Conservation (phyloP, 2,888 invertebrate genomes). For the Bombylius major region DNA sequence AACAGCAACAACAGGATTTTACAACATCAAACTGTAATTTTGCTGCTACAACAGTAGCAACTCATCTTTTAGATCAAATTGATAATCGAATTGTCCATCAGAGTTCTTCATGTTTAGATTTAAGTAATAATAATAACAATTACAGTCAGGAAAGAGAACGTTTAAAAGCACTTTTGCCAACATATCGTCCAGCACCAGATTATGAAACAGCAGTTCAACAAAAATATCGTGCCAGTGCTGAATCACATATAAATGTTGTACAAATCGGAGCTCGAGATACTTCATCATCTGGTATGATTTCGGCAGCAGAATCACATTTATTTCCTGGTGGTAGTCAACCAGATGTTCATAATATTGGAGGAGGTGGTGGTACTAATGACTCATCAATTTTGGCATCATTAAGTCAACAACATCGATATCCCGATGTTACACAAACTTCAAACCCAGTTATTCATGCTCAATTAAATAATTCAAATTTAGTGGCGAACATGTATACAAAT, state of each 20-base stretch:
- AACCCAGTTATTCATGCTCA: conserved; percentile 27
- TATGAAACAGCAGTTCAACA: conserved; percentile 88
- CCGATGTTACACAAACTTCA: conserved; percentile 50
- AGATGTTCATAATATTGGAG: conserved; percentile 48
- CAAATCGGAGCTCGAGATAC: conserved; percentile 21
- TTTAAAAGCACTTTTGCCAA: conserved; percentile 62
- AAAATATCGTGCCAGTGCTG: conserved; percentile 56
- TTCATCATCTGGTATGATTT: conserved; percentile 17
- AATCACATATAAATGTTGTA: conserved; percentile 25
- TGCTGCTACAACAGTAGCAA: conserved; percentile 3
- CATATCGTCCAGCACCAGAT: conserved; percentile 83
- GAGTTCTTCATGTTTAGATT: conserved; percentile 34
- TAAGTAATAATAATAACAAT: conserved; percentile 31
- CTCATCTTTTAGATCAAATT: conserved; percentile 15
- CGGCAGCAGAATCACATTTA: conserved; percentile 17
- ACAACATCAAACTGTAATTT: conserved; percentile 17
- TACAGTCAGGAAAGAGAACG: conserved; percentile 36
- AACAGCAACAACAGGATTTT: conserved; percentile 14
- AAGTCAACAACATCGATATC: conserved; percentile 39
- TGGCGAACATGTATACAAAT: conserved; percentile 18
- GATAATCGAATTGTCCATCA: conserved; percentile 24
- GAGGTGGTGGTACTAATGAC: conserved; percentile 26
- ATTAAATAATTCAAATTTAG: conserved; percentile 19
- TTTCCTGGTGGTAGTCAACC: conserved; percentile 56
- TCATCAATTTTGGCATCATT: conserved; percentile 19